phyloP scores from a whole-genome alignment of 2,113 vertebrate genomes.

The Lepus timidus region DNA sequence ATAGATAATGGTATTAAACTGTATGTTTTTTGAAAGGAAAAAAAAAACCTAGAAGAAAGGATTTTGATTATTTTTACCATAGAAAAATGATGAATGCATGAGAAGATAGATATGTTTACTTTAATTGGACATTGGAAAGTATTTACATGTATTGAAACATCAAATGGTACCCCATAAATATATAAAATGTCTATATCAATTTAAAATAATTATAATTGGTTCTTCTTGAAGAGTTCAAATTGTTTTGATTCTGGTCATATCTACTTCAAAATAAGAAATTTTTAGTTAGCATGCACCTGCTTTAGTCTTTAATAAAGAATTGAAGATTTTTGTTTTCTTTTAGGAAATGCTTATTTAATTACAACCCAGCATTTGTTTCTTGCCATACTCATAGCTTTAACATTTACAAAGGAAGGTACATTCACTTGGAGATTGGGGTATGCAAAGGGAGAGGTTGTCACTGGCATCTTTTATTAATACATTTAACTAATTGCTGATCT shows the following conservation, averaged over 20 bases:
- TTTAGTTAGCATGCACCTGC: neutral
- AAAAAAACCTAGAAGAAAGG: too few relatives aligned
- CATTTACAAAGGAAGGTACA: neutral
- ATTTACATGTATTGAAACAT: too few relatives aligned
- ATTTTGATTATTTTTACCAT: too few relatives aligned
- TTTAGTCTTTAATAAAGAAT: conserved; percentile 31
- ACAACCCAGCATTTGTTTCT: neutral
- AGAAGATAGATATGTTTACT: too few relatives aligned
- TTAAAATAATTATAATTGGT: neutral
- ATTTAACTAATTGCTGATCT: neutral
- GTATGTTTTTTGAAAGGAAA: too few relatives aligned
- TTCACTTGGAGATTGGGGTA: neutral
- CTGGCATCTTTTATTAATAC: neutral
- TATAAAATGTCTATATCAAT: too few relatives aligned
- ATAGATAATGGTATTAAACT: too few relatives aligned
- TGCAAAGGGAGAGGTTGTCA: neutral
- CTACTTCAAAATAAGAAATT: conserved; percentile 29
- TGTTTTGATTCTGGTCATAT: neutral
- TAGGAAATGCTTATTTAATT: conserved; percentile 31
- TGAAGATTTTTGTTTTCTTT: conserved; percentile 18
- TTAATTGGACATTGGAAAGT: too few relatives aligned
- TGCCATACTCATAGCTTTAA: neutral
- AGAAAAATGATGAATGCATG: too few relatives aligned
- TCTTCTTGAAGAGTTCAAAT: conserved; percentile 17
- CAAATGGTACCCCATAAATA: too few relatives aligned